These are phyloP conservation scores for Drosophila trichaetosa DNA, from an alignment of 2,888 invertebrate genomes.

Conservation along the genomic window DNA sequence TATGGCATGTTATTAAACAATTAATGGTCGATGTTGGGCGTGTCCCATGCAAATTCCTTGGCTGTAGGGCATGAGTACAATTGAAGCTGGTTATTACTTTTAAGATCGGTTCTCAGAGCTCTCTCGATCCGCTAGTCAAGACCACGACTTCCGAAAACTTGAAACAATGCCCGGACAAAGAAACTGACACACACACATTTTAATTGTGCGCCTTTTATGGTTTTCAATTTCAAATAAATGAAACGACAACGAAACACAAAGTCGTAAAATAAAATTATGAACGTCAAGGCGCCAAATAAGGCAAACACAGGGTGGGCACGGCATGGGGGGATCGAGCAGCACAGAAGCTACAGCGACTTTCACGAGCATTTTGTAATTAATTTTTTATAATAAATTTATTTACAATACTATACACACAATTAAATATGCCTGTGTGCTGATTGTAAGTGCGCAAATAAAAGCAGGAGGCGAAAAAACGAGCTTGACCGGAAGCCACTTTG, in stretches of 20 bases:
- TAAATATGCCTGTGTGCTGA: slow-evolving; percentile 24
- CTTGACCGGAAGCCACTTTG: slow-evolving; percentile 71
- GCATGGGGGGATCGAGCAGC: slow-evolving; percentile 7
- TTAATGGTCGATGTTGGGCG: slow-evolving; percentile 66
- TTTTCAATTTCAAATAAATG: slow-evolving; percentile 77
- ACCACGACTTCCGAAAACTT: slow-evolving; percentile 68
- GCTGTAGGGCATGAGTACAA: slow-evolving; percentile 51
- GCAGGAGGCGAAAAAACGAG: slow-evolving; percentile 72
- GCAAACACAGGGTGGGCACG: slow-evolving; percentile 35
- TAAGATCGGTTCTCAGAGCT: slow-evolving; percentile 34
- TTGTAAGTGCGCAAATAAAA: slow-evolving; percentile 63
- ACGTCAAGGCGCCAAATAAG: slow-evolving; percentile 78
- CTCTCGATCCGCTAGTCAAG: slow-evolving; percentile 38
- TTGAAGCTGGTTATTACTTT: slow-evolving; percentile 22
- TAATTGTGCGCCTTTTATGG: slow-evolving; percentile 77
- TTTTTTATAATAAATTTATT: slow-evolving; percentile 60
- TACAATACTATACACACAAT: slow-evolving; percentile 44
- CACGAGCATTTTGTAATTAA: slow-evolving; percentile 72
- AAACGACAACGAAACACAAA: slow-evolving; percentile 74
- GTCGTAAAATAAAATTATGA: slow-evolving; percentile 79
- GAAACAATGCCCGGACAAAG: slow-evolving; percentile 60
- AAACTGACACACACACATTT: slow-evolving; percentile 50
- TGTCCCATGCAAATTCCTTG: slow-evolving; percentile 48
- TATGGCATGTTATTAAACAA: slow-evolving; percentile 72
- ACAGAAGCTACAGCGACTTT: slow-evolving; percentile 73